Conservation (phyloP, 92 coral and sea anemone genomes). For the Plumapathes pennacea region DNA sequence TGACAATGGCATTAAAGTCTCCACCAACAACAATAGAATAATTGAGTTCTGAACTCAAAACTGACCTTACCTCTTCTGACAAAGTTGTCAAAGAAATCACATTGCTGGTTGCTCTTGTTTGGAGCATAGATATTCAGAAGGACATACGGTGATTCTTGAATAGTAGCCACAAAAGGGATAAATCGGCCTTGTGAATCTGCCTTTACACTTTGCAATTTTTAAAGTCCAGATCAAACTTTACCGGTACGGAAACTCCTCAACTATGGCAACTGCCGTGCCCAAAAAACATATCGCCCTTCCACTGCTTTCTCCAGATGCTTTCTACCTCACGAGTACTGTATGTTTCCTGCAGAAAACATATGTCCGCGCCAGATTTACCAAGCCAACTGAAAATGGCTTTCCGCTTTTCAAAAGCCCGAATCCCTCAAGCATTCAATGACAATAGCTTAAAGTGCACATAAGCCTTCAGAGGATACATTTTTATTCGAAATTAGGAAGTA, state of each 20-base stretch:
- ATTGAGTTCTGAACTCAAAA: neutral
- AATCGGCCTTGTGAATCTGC: conserved; percentile 14
- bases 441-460: conserved; percentile 15
- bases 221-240: conserved; percentile 18
- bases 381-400: conserved; percentile 35
- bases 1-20: conserved; percentile 10
- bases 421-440: conserved; percentile 56
- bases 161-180: conserved; percentile 10
- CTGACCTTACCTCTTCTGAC: conserved; percentile 4
- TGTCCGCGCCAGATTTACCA: conserved; percentile 24
- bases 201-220: conserved; percentile 12
- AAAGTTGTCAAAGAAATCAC: conserved; percentile 1
- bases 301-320: conserved; percentile 33
- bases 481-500: too few relatives aligned
- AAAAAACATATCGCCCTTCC: conserved; percentile 47
- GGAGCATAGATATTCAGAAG: conserved; percentile 26
- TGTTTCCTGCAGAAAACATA: conserved; percentile 49
- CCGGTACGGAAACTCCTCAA: conserved; percentile 23
- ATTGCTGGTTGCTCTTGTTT: conserved; percentile 14
- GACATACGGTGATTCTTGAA: conserved; percentile 13
- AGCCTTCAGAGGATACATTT: too few relatives aligned
- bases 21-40: conserved; percentile 19
- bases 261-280: conserved; percentile 47
- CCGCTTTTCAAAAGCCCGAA: conserved; percentile 43
- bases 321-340: conserved; percentile 31